Conservation (phyloP, 1,140 invertebrate genomes). For the Orchestia grillus region DNA sequence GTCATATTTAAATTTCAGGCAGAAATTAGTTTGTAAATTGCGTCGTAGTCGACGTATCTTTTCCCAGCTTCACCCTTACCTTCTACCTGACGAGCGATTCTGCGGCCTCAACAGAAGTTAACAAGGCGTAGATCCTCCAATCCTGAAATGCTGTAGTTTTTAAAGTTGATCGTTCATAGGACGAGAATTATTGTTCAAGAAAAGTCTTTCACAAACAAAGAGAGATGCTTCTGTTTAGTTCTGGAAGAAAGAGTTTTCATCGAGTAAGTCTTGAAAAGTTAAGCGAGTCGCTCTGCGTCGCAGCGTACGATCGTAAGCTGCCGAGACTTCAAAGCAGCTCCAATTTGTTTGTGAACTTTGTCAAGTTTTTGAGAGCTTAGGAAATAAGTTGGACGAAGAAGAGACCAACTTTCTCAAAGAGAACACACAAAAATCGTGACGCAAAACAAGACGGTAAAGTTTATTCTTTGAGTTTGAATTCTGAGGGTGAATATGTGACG, state of each 20-base stretch:
- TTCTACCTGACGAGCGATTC: too few species aligned
- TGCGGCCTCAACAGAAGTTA: too few species aligned
- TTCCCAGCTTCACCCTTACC: too few species aligned
- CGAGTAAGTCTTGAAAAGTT: not conserved
- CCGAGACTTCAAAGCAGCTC: not conserved
- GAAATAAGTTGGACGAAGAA: not conserved
- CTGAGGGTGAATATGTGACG: not conserved
- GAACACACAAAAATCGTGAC: not conserved
- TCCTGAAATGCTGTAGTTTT: too few species aligned
- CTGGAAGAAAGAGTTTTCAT: not conserved
- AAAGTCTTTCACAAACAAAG: not conserved
- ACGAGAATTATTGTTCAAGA: too few species aligned
- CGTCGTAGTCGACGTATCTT: too few species aligned
- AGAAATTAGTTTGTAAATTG: too few species aligned
- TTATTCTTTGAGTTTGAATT: not conserved
- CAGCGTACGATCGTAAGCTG: not conserved
- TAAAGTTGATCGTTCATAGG: too few species aligned
- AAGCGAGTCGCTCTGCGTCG: not conserved
- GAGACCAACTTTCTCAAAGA: not conserved
- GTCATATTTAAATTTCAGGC: too few species aligned
- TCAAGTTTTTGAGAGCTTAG: not conserved
- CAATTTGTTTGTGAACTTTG: slow-evolving; percentile 23
- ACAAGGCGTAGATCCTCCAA: too few species aligned
- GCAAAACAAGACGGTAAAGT: not conserved
- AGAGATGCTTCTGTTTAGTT: not conserved